phyloP scores from a whole-genome alignment of 1,140 invertebrate species.

The Hycleus cichorii region DNA sequence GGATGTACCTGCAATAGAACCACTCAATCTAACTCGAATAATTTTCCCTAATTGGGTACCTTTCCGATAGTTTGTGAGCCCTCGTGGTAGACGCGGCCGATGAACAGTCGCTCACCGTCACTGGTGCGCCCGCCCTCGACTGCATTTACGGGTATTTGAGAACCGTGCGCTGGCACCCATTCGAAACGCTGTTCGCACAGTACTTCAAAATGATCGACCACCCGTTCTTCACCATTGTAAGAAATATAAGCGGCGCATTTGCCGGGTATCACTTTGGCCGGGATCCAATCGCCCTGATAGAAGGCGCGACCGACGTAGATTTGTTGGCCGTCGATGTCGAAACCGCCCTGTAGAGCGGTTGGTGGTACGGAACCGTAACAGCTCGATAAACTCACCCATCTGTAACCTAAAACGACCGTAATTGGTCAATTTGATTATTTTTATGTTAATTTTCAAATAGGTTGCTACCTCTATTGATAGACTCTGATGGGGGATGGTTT shows the following conservation, averaged over 20 bases:
- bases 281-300: conserved; percentile 64
- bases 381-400: conserved; percentile 31
- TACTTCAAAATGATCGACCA: conserved; percentile 39
- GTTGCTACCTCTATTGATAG: too few species aligned
- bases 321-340: conserved; percentile 58
- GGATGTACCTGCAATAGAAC: conserved; percentile 45
- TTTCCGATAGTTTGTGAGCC: conserved; percentile 19
- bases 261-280: conserved; percentile 66
- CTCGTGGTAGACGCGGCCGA: conserved; percentile 7
- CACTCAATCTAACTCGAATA: neutral
- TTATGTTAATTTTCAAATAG: too few species aligned
- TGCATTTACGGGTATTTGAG: conserved; percentile 10
- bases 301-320: conserved; percentile 68
- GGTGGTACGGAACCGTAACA: conserved; percentile 27
- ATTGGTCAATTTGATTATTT: too few species aligned
- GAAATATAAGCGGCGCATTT: conserved; percentile 57
- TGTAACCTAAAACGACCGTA: conserved; percentile 25
- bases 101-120: conserved; percentile 12
- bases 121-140: conserved; percentile 15
- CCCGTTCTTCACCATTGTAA: conserved; percentile 27
- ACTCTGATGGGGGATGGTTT: too few species aligned
- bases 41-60: neutral
- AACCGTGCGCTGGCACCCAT: conserved; percentile 47
- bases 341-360: conserved; percentile 58
- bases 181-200: conserved; percentile 51